These are phyloP conservation scores for Rhogogaster chlorosoma DNA, from an alignment of 2,888 invertebrate species.

Conservation along the genomic window DNA sequence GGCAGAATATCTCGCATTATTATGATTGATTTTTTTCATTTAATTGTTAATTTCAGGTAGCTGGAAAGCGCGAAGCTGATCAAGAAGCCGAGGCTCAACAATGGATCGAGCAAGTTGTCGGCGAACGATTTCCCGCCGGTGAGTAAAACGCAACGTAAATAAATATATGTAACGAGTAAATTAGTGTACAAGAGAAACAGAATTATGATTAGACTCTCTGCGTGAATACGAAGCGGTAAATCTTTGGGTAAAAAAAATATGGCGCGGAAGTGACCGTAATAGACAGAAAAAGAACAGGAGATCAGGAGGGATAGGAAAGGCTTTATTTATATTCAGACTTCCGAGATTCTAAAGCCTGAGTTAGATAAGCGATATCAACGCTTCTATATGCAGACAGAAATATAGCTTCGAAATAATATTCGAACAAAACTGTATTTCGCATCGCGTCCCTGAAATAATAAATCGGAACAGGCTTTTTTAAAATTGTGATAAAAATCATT, in stretches of 20 bases:
- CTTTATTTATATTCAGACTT: neutral
- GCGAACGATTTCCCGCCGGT: conserved; percentile 86
- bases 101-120: conserved; percentile 92
- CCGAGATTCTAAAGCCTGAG: neutral
- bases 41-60: conserved; percentile 82
- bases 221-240: neutral
- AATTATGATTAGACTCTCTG: neutral
- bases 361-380: neutral
- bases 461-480: neutral
- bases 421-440: too few species aligned
- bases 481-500: neutral
- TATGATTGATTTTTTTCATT: neutral
- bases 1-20: neutral
- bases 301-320: neutral
- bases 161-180: neutral
- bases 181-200: neutral
- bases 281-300: conserved; percentile 4
- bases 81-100: conserved; percentile 90
- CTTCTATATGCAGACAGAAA: neutral
- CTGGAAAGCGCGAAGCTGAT: conserved; percentile 89
- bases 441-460: too few species aligned
- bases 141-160: conserved; percentile 51
- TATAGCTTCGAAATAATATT: neutral
- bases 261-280: conserved; percentile 37
- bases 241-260: neutral